Evolutionary conservation across 1,140 invertebrate species (phyloP).

Genomic region (Bradysia coprophila): DNA sequence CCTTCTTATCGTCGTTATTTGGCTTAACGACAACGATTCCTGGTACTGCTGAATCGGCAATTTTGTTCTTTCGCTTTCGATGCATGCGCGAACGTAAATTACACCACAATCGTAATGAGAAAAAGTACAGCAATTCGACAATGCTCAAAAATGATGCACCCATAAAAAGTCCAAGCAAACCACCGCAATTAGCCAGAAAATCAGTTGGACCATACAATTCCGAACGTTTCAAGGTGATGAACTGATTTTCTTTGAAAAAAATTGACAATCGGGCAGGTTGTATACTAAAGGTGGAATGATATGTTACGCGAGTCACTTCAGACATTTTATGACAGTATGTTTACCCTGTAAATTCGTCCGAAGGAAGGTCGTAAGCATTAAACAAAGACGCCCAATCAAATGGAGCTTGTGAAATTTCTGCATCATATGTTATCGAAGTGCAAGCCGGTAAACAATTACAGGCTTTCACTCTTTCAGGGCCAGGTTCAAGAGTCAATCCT

Average conservation of each 20-base stretch:
- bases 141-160: slow-evolving; percentile 34
- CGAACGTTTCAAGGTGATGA: slow-evolving; percentile 28
- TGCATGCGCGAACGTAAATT: too few relatives aligned
- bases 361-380: slow-evolving; percentile 15
- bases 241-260: slow-evolving; percentile 31
- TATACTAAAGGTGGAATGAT: too few relatives aligned
- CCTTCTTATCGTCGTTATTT: too few relatives aligned
- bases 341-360: neutral
- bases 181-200: slow-evolving; percentile 35
- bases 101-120: slow-evolving; percentile 25
- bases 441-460: slow-evolving; percentile 48
- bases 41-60: too few relatives aligned
- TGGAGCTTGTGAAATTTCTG: slow-evolving; percentile 44
- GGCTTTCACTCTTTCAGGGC: slow-evolving; percentile 21
- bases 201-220: slow-evolving; percentile 32
- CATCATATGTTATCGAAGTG: slow-evolving; percentile 42
- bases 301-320: too few relatives aligned
- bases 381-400: slow-evolving; percentile 33
- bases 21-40: too few relatives aligned
- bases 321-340: neutral
- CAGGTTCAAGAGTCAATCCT: too few relatives aligned
- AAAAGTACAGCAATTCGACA: slow-evolving; percentile 33
- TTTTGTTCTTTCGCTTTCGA: slow-evolving; percentile 14
- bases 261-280: slow-evolving; percentile 22
- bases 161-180: slow-evolving; percentile 33